Base-by-base conservation (phyloP, 2,797 vertebrate species). In the Lepilemur ruficaudatus region DNA sequence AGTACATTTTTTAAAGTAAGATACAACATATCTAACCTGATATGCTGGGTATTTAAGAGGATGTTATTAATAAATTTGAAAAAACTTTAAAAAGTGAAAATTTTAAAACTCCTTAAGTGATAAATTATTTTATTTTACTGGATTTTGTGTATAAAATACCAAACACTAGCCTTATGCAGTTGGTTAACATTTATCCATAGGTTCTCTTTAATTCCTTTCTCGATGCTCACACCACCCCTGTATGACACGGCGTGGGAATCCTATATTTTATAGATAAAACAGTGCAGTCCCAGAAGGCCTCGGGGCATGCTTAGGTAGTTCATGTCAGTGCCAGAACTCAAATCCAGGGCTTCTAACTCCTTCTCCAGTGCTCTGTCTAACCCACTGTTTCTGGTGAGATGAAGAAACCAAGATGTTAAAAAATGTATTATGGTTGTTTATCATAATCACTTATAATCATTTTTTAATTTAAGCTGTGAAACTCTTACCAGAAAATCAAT, bases 401-500 rank as follows among this genome's bases (percentile, higher is more conserved):
- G 52, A 67, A 92, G 22, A 55, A 85, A 67, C 46, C 15, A 91
- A 69, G 91, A 28, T 50, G 5, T 52, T 87, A 32, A 65, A 91
- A 89, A 94, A 89, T 46, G 0, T 91, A 57, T 78, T 83, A 35
- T 28, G 10, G 41, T 92, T 96, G 81, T 73, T 97, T 96, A 79
- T 95, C 90, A 93, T 90, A 93, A 94, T 89, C 63, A 67, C 35
- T 89, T 89, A 20, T 86, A 94, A 93, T 95, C 38, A n/a, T 81
- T 87, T 95, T 94, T 96, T 59, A 84, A 95, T 94, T 89, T 52
- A 69, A 94, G 28, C 30, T 63, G 22, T 93, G 95, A 84, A 91
- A 92, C 43, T 79, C 84, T 93, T 90, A 95, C 65, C 85, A 87
- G 65, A 97, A 97, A 93, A 95, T 95, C 69, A 91, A 81, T 94